phyloP scores from a whole-genome alignment of 2,888 invertebrate genomes.

The Pollenia angustigena region DNA sequence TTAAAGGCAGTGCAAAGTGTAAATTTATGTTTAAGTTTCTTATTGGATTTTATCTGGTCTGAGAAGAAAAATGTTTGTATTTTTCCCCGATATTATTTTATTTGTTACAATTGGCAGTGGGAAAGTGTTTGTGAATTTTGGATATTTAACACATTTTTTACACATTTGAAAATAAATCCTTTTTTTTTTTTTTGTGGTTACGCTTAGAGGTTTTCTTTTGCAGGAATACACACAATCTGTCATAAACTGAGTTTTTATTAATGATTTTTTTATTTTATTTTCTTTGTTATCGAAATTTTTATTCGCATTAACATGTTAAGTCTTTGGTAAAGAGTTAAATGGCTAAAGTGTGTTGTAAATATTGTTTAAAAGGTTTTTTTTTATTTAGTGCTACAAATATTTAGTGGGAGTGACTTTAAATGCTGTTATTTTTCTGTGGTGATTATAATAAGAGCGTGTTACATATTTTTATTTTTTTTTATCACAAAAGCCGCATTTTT shows the following conservation, averaged over 20 bases:
- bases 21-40: constrained; percentile 81
- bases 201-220: constrained; percentile 75
- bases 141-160: constrained; percentile 63
- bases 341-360: constrained; percentile 41
- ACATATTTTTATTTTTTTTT: constrained; percentile 53
- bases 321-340: neutral
- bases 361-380: constrained; percentile 20
- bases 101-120: constrained; percentile 65
- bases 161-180: constrained; percentile 34
- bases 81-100: constrained; percentile 5
- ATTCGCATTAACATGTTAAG: constrained; percentile 60
- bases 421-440: constrained; percentile 43
- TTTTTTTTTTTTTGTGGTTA: constrained; percentile 70
- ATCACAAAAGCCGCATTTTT: constrained; percentile 55
- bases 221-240: constrained; percentile 52
- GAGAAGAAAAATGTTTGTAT: constrained; percentile 75
- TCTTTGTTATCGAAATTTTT: constrained; percentile 47
- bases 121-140: constrained; percentile 65
- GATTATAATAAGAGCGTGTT: constrained; percentile 55
- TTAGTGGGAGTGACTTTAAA: constrained; percentile 62
- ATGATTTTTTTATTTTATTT: constrained; percentile 41
- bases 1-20: constrained; percentile 84
- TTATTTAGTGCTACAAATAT: neutral
- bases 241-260: constrained; percentile 55
- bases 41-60: constrained; percentile 83